Percentiles rank a stretch among this genome's conserved stretches.
Evolutionary conservation across 1,140 invertebrate genomes (phyloP).

Genomic region (Drosophila pseudoananassae): DNA sequence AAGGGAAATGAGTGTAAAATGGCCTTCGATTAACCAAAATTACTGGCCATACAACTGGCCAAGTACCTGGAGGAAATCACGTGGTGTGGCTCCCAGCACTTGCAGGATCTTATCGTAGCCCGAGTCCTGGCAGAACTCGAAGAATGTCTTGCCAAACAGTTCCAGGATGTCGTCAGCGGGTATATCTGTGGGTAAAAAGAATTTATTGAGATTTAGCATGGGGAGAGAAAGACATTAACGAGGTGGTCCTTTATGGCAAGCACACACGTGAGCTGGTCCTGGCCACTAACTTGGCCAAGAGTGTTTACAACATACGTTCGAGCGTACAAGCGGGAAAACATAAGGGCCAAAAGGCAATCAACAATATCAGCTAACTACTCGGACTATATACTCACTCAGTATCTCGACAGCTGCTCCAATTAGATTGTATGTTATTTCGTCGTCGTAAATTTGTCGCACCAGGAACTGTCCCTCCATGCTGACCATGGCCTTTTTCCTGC

Average conservation of each 20-base stretch:
- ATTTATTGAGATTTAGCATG: not conserved
- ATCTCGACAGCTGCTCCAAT: constrained; percentile 95
- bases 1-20: constrained; percentile 68
- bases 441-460: constrained; percentile 97
- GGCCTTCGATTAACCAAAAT: constrained; percentile 60
- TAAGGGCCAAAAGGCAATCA: not conserved
- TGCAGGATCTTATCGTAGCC: constrained; percentile 97
- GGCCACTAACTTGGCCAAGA: constrained; percentile 7
- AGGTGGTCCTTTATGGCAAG: constrained; percentile 31
- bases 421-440: constrained; percentile 97
- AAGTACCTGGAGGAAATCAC: constrained; percentile 94
- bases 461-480: constrained; percentile 97
- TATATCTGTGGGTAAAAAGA: constrained; percentile 87
- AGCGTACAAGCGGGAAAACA: not conserved
- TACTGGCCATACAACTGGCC: constrained; percentile 34
- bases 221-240: constrained; percentile 12
- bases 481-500: constrained; percentile 95
- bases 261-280: constrained; percentile 30
- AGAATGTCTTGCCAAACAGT: constrained; percentile 96
- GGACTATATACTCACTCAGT: constrained; percentile 88
- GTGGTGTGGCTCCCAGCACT: constrained; percentile 95
- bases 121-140: constrained; percentile 97
- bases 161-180: constrained; percentile 95
- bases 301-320: constrained; percentile 16
- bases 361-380: constrained; percentile 59